A percentile compares a stretch with the other conserved stretches of the same genome.
Evolutionary conservation across 2,888 invertebrate genomes (phyloP).

Genomic region (Meliscaeva auricollis): DNA sequence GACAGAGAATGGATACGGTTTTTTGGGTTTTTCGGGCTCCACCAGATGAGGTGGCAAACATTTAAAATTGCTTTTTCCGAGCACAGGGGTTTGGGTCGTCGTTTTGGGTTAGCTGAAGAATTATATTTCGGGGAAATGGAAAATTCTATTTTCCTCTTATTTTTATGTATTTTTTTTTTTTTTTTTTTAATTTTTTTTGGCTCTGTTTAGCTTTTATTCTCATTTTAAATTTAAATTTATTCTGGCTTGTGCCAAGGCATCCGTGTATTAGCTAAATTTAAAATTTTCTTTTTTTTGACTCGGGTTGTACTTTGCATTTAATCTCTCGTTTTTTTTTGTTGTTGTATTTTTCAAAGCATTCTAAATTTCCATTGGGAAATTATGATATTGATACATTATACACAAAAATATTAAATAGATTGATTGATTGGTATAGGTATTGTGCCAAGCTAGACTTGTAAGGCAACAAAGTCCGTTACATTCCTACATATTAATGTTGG

Average conservation of each 20-base stretch:
- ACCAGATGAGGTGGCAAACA: constrained; percentile 52
- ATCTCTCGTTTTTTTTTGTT: constrained; percentile 50
- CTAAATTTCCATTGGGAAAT: constrained; percentile 70
- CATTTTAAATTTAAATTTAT: constrained; percentile 74
- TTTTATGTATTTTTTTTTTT: neutral
- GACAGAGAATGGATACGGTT: constrained; percentile 34
- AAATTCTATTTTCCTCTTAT: constrained; percentile 32
- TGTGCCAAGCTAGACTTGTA: no score
- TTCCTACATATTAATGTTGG: no score
- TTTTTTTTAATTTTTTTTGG: no score
- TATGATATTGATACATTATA: constrained; percentile 53
- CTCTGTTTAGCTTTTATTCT: constrained; percentile 29
- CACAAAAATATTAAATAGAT: neutral
- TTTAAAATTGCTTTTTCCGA: constrained; percentile 68
- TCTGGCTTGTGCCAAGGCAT: constrained; percentile 68
- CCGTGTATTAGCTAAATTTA: constrained; percentile 68
- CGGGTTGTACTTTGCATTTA: constrained; percentile 52
- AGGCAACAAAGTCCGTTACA: neutral
- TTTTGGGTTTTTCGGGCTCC: constrained; percentile 21
- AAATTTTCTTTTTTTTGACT: constrained; percentile 47
- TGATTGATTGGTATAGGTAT: neutral
- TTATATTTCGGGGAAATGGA: constrained; percentile 55
- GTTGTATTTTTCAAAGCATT: constrained; percentile 14
- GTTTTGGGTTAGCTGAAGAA: constrained; percentile 43
- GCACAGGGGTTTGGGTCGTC: constrained; percentile 18